A percentile compares a stretch with the other conserved stretches of the same genome.
These are phyloP conservation scores for Brachyptera putata DNA, from an alignment of 2,888 invertebrate genomes.

Conservation along the genomic window DNA sequence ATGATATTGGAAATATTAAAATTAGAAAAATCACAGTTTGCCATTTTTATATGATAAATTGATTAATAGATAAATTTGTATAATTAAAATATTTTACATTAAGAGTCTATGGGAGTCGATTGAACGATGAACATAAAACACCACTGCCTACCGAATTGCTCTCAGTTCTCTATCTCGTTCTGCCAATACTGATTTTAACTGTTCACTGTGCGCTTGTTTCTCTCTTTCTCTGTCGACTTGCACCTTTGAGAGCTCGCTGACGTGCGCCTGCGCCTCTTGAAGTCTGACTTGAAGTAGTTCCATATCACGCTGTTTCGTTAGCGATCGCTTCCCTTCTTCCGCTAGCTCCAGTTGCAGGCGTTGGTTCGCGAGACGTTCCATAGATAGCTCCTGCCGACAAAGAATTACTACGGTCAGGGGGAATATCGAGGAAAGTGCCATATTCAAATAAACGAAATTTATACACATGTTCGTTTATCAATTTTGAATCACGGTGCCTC, in stretches of 20 bases:
- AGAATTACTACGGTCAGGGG: background rate
- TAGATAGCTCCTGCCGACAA: conserved; percentile 36
- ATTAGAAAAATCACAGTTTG: too few relatives aligned
- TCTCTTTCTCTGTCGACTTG: conserved; percentile 39
- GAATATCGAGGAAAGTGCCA: background rate
- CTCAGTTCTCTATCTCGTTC: conserved; percentile 40
- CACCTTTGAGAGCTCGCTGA: conserved; percentile 38
- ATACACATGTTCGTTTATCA: too few relatives aligned
- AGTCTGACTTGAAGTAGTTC: conserved; percentile 37
- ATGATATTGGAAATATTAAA: background rate
- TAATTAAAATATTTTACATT: too few relatives aligned
- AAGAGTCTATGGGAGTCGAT: too few relatives aligned
- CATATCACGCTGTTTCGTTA: conserved; percentile 40
- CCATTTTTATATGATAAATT: background rate
- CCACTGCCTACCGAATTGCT: conserved; percentile 39
- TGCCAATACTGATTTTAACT: conserved; percentile 37
- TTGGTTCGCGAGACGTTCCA: conserved; percentile 37
- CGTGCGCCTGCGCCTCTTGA: conserved; percentile 37
- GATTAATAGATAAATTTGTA: background rate
- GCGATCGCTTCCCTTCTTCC: conserved; percentile 38
- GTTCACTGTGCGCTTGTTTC: conserved; percentile 36
- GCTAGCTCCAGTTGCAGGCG: conserved; percentile 39
- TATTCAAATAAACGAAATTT: background rate
- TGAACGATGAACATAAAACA: too few relatives aligned
- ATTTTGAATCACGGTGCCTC: too few relatives aligned